These are phyloP conservation scores for Augiades crinisus DNA, from an alignment of 2,888 invertebrate species.

Conservation along the genomic window DNA sequence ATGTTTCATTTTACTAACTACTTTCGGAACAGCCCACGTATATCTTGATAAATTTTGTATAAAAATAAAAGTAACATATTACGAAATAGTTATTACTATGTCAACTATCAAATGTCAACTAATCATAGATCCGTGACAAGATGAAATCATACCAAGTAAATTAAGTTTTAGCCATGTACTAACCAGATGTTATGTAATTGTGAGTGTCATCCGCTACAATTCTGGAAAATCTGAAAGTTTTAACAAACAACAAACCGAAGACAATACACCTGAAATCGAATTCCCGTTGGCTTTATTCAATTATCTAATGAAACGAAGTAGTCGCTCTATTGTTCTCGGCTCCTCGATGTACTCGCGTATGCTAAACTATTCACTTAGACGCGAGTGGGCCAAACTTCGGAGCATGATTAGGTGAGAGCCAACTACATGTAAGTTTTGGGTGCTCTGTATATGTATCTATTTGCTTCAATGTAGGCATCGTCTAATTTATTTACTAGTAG, in stretches of 20 bases:
- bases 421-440: background rate
- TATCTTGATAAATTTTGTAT: too few species aligned
- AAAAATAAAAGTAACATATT: too few species aligned
- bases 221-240: slow-evolving; percentile 1
- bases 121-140: too few species aligned
- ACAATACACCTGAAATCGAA: slow-evolving; percentile 22
- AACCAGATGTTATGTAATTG: background rate
- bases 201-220: background rate
- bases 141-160: too few species aligned
- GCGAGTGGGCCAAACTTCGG: slow-evolving; percentile 9
- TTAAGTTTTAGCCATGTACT: too few species aligned
- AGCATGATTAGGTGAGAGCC: slow-evolving; percentile 11
- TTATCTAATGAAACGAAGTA: slow-evolving; percentile 31
- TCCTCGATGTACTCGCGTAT: slow-evolving; percentile 7
- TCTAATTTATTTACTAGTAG: too few species aligned
- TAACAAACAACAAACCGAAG: background rate
- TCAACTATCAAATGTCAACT: background rate
- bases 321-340: slow-evolving; percentile 29
- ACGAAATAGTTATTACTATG: too few species aligned
- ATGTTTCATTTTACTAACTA: too few species aligned
- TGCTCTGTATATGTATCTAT: background rate
- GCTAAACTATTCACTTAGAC: slow-evolving; percentile 18
- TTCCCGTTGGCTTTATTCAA: slow-evolving; percentile 23
- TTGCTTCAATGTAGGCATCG: too few species aligned
- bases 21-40: too few species aligned